Conservation (phyloP, 2,797 vertebrate species). For the Enoplosus armatus region DNA sequence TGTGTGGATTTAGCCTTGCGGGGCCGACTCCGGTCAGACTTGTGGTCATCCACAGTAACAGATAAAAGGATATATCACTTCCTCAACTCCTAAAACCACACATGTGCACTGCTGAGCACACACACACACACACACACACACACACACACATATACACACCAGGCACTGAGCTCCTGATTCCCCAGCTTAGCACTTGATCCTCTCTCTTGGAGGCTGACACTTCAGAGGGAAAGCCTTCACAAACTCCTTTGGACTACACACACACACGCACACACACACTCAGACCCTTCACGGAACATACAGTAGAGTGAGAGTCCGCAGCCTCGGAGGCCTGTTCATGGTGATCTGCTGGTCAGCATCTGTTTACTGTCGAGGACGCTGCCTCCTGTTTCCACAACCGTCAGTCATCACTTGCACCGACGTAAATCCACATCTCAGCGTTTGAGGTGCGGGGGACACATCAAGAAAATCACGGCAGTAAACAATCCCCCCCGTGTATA, state of each 20-base stretch:
- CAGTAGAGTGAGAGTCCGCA: slow-evolving; percentile 29
- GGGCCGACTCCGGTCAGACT: slow-evolving; percentile 56
- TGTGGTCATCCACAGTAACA: slow-evolving; percentile 69
- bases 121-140: slow-evolving; percentile 34
- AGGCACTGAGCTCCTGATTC: slow-evolving; percentile 72
- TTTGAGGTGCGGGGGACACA: slow-evolving; percentile 59
- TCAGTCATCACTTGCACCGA: slow-evolving; percentile 54
- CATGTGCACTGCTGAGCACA: slow-evolving; percentile 29
- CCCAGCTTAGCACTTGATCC: slow-evolving; percentile 81
- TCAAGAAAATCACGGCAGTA: slow-evolving; percentile 57
- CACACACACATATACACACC: slow-evolving; percentile 11
- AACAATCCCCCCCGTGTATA: slow-evolving; percentile 49
- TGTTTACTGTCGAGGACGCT: slow-evolving; percentile 65
- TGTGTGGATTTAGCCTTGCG: slow-evolving; percentile 52
- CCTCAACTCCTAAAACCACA: slow-evolving; percentile 72
- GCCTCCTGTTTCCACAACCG: slow-evolving; percentile 52
- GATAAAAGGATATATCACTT: slow-evolving; percentile 79
- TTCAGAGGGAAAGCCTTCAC: slow-evolving; percentile 75
- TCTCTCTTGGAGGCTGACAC: slow-evolving; percentile 79
- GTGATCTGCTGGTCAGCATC: slow-evolving; percentile 77
- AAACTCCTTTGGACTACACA: slow-evolving; percentile 50
- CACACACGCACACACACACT: slow-evolving; percentile 24
- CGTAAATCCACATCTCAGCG: slow-evolving; percentile 31
- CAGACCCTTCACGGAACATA: background rate
- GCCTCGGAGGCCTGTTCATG: slow-evolving; percentile 56